These are phyloP conservation scores for Oophaga pumilio DNA, from an alignment of 2,113 vertebrate genomes.

Conservation along the genomic window DNA sequence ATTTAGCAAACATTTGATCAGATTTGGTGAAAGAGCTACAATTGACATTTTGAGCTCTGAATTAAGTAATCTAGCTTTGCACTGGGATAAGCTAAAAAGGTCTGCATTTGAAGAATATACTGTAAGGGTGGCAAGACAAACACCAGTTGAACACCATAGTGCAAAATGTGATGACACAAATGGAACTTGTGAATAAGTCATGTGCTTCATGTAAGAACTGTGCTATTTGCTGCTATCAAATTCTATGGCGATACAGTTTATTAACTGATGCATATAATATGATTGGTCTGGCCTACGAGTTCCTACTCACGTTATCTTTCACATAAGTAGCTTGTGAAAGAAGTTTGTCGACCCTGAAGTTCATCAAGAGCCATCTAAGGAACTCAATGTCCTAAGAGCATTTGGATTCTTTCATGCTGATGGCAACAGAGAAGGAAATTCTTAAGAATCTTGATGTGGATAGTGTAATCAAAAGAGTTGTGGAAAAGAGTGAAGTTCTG, in stretches of 20 bases:
- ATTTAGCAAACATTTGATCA: not conserved
- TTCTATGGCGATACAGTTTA: not conserved
- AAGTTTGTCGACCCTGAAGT: not conserved
- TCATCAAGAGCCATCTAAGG: not conserved
- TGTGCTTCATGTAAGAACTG: not conserved
- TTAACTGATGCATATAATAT: not conserved
- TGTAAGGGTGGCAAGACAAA: not conserved
- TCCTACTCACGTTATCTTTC: not conserved
- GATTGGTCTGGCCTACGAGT: not conserved
- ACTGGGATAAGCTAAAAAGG: not conserved
- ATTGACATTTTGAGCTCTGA: not conserved
- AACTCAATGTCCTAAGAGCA: not conserved
- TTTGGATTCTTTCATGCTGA: not conserved
- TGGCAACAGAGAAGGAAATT: not conserved
- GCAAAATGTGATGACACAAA: not conserved
- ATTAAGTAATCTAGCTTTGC: not conserved
- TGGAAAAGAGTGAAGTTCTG: not conserved
- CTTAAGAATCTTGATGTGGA: not conserved
- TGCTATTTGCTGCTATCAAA: conserved; percentile 15
- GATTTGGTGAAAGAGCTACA: not conserved
- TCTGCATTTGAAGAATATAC: not conserved
- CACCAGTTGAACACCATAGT: not conserved
- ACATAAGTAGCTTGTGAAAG: conserved; percentile 1
- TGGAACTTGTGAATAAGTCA: not conserved
- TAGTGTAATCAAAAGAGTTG: not conserved